Evolutionary conservation across 2,888 invertebrate genomes (phyloP).

Genomic region (Ecdyonurus torrentis): DNA sequence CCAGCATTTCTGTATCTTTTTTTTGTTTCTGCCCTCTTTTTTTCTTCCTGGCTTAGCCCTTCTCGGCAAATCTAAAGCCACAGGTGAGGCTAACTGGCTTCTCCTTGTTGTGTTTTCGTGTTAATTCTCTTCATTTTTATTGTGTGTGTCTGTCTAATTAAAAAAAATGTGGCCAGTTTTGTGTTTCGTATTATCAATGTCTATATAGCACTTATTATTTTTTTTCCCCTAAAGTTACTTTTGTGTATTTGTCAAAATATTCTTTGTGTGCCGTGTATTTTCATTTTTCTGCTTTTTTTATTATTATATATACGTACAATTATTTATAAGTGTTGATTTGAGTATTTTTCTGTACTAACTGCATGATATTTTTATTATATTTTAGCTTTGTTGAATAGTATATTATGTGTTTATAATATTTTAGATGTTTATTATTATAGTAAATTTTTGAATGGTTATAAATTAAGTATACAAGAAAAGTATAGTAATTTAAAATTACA

Average conservation of each 20-base stretch:
- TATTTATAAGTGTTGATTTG: not conserved
- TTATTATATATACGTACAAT: not conserved
- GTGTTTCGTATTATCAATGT: not conserved
- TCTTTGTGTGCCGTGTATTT: not conserved
- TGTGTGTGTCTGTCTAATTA: slow-evolving; percentile 4
- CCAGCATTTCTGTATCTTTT: slow-evolving; percentile 10
- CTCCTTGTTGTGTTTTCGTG: slow-evolving; percentile 8
- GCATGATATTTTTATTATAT: too few relatives aligned
- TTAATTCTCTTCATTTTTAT: slow-evolving; percentile 11
- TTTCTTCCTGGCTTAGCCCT: slow-evolving; percentile 19
- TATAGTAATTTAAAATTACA: too few relatives aligned
- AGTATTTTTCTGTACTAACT: not conserved
- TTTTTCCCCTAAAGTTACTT: not conserved
- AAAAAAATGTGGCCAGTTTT: slow-evolving; percentile 1
- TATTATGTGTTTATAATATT: too few relatives aligned
- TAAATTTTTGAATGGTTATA: too few relatives aligned
- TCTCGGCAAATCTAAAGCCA: slow-evolving; percentile 27
- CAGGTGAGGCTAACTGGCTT: slow-evolving; percentile 27
- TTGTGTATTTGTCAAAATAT: too few relatives aligned
- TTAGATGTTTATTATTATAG: too few relatives aligned
- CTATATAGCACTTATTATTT: not conserved
- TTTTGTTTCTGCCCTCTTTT: slow-evolving; percentile 11
- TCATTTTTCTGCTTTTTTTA: not conserved
- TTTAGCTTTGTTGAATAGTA: too few relatives aligned
- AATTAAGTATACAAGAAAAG: too few relatives aligned